Base-by-base conservation (phyloP, 2,888 invertebrate species). In the Anoplius nigerrimus region DNA sequence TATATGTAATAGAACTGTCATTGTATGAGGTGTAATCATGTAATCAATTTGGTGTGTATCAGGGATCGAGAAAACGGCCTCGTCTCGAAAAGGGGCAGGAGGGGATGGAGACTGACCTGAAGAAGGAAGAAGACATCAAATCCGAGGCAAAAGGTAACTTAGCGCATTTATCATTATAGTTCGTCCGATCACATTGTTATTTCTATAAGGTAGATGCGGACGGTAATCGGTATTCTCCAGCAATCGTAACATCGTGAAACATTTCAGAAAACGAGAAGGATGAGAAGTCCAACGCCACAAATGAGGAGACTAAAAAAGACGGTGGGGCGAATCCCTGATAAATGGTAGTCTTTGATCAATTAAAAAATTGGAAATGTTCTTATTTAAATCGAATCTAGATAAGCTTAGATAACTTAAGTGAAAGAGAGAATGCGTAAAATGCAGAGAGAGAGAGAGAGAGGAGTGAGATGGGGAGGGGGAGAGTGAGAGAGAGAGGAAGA, bases 281-380 rank as follows among this genome's bases (percentile, higher is more conserved):
- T 67, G 93, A 93, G 56, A 87, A 90, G 57, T 92, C 92, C 78
- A 91, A 91, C 77, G 89, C 82, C 86, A 91, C 90, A 81, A 90
- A 90, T 79, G 94, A 94, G 78, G 93, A 94, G 84, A 89, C 91
- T 81, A 94, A 94, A 89, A 93, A 93, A 86, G 93, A 93, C 52
- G 87, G 91, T 61, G 90, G 91, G 60, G 90, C 92, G 75, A 93
- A 93, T 89, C 93, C 93, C 89, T 94, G 93, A 94, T 88, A 86
- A 82, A 82, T 62, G 73, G 61, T 71, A 60, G 70, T 68, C 54
- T 63, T 54, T 68, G 65, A 74, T 45, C 65, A 67, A 57, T 64
- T 78, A 61, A 77, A 64, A 74, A 80, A 75, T 73, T 79, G 71
- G 76, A 69, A 66, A 65, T 60, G 69, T 68, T 58, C 73, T 81